phyloP scores from a whole-genome alignment of 2,113 vertebrate species.

The Pyrgilauda ruficollis region DNA sequence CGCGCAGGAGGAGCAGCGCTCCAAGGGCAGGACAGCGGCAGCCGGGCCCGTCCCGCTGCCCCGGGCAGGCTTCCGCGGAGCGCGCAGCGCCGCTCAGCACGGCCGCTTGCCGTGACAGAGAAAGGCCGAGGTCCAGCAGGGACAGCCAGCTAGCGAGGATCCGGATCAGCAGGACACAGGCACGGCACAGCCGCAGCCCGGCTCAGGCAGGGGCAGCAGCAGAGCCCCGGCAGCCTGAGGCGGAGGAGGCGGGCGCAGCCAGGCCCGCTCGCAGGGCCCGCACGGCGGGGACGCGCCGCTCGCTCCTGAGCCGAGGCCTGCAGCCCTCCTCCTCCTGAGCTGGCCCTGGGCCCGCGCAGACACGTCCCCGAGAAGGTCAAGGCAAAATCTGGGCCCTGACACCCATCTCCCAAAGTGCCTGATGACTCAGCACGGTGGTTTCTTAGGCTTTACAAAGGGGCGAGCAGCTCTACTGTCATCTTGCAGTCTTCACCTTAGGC shows the following conservation, averaged over 20 bases:
- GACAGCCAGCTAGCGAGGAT: no score
- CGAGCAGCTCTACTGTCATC: background rate
- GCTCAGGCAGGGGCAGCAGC: no score
- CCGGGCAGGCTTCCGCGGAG: background rate
- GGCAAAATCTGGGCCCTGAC: background rate
- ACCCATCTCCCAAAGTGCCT: background rate
- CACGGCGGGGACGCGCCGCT: rapidly evolving
- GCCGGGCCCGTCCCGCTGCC: background rate
- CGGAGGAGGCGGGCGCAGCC: no score
- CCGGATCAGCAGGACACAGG: background rate
- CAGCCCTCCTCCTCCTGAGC: background rate
- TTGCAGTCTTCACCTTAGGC: background rate
- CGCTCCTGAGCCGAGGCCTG: background rate
- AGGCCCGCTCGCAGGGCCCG: background rate
- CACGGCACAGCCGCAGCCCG: background rate
- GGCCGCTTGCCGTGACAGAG: background rate
- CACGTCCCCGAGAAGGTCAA: background rate
- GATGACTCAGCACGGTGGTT: background rate
- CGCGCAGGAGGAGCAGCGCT: background rate
- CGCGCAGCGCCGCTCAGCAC: background rate
- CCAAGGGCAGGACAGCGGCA: background rate
- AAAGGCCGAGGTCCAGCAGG: background rate
- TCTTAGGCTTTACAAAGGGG: background rate
- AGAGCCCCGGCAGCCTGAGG: background rate
- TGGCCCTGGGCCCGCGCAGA: background rate